These are phyloP conservation scores for Clinocottus analis DNA, from an alignment of 2,113 vertebrate genomes.

Conservation along the genomic window DNA sequence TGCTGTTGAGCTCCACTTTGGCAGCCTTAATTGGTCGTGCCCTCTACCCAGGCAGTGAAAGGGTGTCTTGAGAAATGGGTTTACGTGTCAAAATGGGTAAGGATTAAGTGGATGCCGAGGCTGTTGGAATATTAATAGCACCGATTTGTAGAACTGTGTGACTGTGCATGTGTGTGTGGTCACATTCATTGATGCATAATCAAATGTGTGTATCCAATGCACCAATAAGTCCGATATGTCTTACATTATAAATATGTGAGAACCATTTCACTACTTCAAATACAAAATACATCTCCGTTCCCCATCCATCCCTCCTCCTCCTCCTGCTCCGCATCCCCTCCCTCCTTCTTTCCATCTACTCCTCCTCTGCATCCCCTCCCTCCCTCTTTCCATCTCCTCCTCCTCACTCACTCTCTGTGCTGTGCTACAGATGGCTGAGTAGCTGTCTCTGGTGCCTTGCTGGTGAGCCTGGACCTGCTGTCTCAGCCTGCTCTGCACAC, in stretches of 20 bases:
- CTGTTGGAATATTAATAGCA: slow-evolving; percentile 54
- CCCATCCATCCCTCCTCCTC: not conserved
- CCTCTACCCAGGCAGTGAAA: slow-evolving; percentile 63
- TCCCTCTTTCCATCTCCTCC: slow-evolving; percentile 36
- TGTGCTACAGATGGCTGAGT: slow-evolving; percentile 96
- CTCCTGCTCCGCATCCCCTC: slow-evolving; percentile 80
- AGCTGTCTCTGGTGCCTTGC: slow-evolving; percentile 95
- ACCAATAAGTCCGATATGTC: not conserved
- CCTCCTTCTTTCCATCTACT: not conserved
- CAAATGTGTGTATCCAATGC: slow-evolving; percentile 14
- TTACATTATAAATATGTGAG: slow-evolving; percentile 13
- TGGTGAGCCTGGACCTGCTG: slow-evolving; percentile 91
- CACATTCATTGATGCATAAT: slow-evolving; percentile 7
- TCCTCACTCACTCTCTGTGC: slow-evolving; percentile 91
- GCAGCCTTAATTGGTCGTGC: slow-evolving; percentile 69
- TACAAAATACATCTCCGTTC: slow-evolving; percentile 23
- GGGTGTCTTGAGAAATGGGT: slow-evolving; percentile 68
- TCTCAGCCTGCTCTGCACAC: slow-evolving; percentile 90
- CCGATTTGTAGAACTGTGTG: slow-evolving; percentile 25
- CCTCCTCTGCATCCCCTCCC: slow-evolving; percentile 81
- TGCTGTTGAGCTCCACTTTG: slow-evolving; percentile 70
- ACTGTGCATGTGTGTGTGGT: slow-evolving; percentile 23
- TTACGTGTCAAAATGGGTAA: slow-evolving; percentile 72
- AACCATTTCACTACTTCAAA: slow-evolving; percentile 17
- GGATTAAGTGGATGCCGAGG: slow-evolving; percentile 67